A percentile compares a stretch with the other conserved stretches of the same genome.
Evolutionary conservation across 2,888 invertebrate genomes (phyloP).

Genomic region (Lochmaea crataegi): DNA sequence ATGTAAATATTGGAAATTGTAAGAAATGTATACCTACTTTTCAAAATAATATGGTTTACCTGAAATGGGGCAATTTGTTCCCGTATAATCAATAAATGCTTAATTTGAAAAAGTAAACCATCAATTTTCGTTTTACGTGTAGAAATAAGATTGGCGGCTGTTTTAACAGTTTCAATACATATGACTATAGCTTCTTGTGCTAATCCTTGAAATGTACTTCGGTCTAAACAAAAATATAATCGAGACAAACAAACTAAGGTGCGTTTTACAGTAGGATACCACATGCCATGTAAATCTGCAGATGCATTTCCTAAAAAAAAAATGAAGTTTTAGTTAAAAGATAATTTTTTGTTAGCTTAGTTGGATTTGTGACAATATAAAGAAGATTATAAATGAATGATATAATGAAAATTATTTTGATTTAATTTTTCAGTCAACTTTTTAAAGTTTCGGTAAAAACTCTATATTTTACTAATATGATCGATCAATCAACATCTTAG

Average conservation of each 20-base stretch:
- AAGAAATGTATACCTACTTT: not conserved
- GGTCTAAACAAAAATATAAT: slow-evolving; percentile 91
- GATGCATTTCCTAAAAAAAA: slow-evolving; percentile 58
- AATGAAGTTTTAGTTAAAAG: not conserved
- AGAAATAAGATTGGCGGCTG: slow-evolving; percentile 84
- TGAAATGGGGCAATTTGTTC: slow-evolving; percentile 99
- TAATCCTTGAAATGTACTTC: slow-evolving; percentile 92
- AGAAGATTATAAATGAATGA: too few relatives aligned
- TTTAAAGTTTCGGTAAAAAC: slow-evolving; percentile 6
- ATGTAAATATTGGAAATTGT: too few relatives aligned
- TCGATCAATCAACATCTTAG: not conserved
- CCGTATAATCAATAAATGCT: slow-evolving; percentile 94
- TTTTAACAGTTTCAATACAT: slow-evolving; percentile 90
- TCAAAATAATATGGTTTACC: slow-evolving; percentile 65
- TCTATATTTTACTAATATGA: not conserved
- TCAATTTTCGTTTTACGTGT: slow-evolving; percentile 82
- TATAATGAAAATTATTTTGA: too few relatives aligned
- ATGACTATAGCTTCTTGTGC: slow-evolving; percentile 95
- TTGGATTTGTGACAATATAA: too few relatives aligned
- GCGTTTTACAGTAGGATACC: slow-evolving; percentile 98
- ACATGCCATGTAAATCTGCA: slow-evolving; percentile 97
- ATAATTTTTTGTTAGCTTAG: too few relatives aligned
- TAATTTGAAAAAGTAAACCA: slow-evolving; percentile 96
- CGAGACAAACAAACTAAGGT: slow-evolving; percentile 95
- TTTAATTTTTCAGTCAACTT: too few relatives aligned